Evolutionary conservation across 2,888 invertebrate genomes (phyloP).

Genomic region (Tethea ocularis): DNA sequence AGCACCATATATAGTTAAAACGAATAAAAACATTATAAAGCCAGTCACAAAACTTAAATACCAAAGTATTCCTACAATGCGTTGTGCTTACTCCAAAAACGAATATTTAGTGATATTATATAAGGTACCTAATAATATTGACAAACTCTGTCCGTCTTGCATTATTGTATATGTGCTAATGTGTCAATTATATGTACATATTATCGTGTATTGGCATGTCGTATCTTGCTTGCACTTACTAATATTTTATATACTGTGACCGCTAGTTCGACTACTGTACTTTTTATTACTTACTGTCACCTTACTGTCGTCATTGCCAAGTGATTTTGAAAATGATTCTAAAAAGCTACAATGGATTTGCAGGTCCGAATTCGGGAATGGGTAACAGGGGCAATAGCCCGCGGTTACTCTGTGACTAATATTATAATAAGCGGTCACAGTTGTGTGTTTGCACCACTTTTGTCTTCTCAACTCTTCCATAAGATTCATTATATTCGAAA

Average conservation of each 20-base stretch:
- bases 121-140: constrained; percentile 37
- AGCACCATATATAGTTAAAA: not conserved
- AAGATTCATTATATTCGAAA: constrained; percentile 40
- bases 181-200: constrained; percentile 69
- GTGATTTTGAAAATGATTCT: no score
- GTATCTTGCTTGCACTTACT: constrained; percentile 48
- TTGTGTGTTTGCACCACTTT: constrained; percentile 41
- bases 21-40: constrained; percentile 4
- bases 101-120: constrained; percentile 32
- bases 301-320: not conserved
- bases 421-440: constrained; percentile 22
- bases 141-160: constrained; percentile 54
- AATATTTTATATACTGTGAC: constrained; percentile 12
- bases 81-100: constrained; percentile 63
- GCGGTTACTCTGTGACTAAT: not conserved
- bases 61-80: constrained; percentile 60
- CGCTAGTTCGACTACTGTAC: constrained; percentile 14
- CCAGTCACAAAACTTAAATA: constrained; percentile 26
- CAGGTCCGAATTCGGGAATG: not conserved
- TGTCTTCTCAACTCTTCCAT: constrained; percentile 46
- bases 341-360: no score
- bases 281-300: not conserved
- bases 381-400: not conserved
- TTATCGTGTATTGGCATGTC: constrained; percentile 29
- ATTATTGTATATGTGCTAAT: constrained; percentile 57